These are phyloP conservation scores for Nebria ingens DNA, from an alignment of 1,140 invertebrate genomes.

Conservation along the genomic window DNA sequence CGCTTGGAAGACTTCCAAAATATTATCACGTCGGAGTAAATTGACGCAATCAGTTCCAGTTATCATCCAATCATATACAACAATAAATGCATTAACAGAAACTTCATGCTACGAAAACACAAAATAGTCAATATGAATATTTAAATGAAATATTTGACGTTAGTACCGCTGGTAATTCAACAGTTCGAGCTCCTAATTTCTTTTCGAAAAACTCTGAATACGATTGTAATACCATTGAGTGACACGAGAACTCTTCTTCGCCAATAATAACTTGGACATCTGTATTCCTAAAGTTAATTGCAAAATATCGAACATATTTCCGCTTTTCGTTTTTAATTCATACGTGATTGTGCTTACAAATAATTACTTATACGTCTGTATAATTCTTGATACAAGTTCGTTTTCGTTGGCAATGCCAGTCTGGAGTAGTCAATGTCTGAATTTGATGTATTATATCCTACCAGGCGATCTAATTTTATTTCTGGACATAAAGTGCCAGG, in stretches of 20 bases:
- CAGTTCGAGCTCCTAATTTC: conserved; percentile 34
- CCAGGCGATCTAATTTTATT: conserved; percentile 29
- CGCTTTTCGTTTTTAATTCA: background rate
- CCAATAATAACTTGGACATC: conserved; percentile 45
- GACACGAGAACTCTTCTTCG: conserved; percentile 46
- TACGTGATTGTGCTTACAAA: conserved; percentile 36
- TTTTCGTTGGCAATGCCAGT: conserved; percentile 42
- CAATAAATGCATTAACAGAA: conserved; percentile 42
- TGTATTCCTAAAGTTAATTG: conserved; percentile 40
- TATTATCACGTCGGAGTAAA: conserved; percentile 48
- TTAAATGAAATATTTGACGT: background rate
- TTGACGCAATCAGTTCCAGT: conserved; percentile 45
- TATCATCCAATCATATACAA: conserved; percentile 68
- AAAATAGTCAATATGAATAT: conserved; percentile 3
- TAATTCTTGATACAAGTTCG: conserved; percentile 43
- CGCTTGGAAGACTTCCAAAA: conserved; percentile 55
- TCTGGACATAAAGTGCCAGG: conserved; percentile 31
- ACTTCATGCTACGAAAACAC: conserved; percentile 28
- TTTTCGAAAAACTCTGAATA: conserved; percentile 46
- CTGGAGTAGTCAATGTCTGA: conserved; percentile 43
- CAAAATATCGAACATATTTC: conserved; percentile 16
- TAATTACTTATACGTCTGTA: conserved; percentile 43
- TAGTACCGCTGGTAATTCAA: conserved; percentile 41
- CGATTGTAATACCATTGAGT: conserved; percentile 47
- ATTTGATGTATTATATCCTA: conserved; percentile 39